Conservation (phyloP, 2,113 vertebrate genomes). For the Symphodus melops region DNA sequence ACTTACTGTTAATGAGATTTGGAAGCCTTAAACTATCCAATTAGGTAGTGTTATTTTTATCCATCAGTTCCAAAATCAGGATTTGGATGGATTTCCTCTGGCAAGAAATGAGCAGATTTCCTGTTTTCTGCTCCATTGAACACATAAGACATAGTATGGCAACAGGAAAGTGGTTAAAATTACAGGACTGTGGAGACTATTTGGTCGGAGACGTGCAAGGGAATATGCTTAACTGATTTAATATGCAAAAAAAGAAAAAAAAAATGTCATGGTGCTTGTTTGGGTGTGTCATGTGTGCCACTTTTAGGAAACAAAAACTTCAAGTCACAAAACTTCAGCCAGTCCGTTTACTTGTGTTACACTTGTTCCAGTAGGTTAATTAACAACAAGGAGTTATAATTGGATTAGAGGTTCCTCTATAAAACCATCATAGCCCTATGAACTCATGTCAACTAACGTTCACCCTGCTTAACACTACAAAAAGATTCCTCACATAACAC, state of each 20-base stretch:
- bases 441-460: slow-evolving; percentile 14
- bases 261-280: not conserved
- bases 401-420: not conserved
- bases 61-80: slow-evolving; percentile 43
- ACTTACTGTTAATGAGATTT: slow-evolving; percentile 9
- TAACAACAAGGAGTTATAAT: slow-evolving; percentile 31
- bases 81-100: slow-evolving; percentile 58
- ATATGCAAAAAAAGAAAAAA: slow-evolving; percentile 15
- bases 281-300: slow-evolving; percentile 15
- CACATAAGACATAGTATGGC: slow-evolving; percentile 43
- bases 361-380: slow-evolving; percentile 31
- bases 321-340: not conserved
- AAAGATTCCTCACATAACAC: slow-evolving; percentile 30
- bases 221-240: slow-evolving; percentile 37
- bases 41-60: slow-evolving; percentile 42
- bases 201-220: slow-evolving; percentile 20
- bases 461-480: slow-evolving; percentile 30
- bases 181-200: slow-evolving; percentile 36
- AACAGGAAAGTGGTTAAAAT: slow-evolving; percentile 47
- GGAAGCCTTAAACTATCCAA: not conserved
- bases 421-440: slow-evolving; percentile 38
- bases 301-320: slow-evolving; percentile 10
- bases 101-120: slow-evolving; percentile 52
- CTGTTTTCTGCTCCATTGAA: slow-evolving; percentile 49
- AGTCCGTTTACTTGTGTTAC: not conserved